These are phyloP conservation scores for Oreortyx pictus DNA, from an alignment of 2,797 vertebrate species.

Conservation along the genomic window DNA sequence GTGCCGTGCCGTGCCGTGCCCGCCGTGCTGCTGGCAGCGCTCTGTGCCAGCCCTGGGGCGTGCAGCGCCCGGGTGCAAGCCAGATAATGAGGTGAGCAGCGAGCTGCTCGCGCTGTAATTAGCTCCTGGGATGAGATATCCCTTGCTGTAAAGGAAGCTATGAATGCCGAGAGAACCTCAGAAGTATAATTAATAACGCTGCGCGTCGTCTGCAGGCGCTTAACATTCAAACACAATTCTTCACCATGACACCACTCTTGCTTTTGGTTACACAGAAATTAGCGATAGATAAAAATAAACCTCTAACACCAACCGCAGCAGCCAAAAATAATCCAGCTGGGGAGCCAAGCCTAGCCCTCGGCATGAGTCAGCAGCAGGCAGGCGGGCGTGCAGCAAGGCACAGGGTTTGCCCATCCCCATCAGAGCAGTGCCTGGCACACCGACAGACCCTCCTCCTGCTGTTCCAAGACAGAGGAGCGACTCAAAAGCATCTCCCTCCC, in stretches of 20 bases:
- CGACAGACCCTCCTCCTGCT: not conserved
- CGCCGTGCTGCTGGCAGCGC: slow-evolving; percentile 60
- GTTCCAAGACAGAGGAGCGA: not conserved
- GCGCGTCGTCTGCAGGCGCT: not conserved
- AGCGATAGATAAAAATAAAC: slow-evolving; percentile 46
- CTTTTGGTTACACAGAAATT: not conserved
- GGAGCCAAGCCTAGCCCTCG: not conserved
- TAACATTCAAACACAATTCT: not conserved
- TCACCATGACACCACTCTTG: not conserved
- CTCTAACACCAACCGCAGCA: slow-evolving; percentile 2
- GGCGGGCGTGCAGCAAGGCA: not conserved
- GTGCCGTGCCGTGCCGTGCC: slow-evolving; percentile 47
- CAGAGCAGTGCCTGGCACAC: rapidly evolving
- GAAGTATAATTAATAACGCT: not conserved
- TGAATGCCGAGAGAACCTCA: not conserved
- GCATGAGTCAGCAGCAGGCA: not conserved
- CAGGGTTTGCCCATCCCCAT: not conserved
- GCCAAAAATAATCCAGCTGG: not conserved
- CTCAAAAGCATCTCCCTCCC: not conserved
- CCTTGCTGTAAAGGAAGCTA: not conserved
- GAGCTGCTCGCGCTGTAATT: slow-evolving; percentile 63
- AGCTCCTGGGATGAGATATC: slow-evolving; percentile 57
- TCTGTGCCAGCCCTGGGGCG: slow-evolving; percentile 67
- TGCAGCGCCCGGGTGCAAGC: slow-evolving; percentile 62
- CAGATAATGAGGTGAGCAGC: slow-evolving; percentile 69